A percentile compares a stretch with the other conserved stretches of the same genome.
These are phyloP conservation scores for Stratiomys singularior DNA, from an alignment of 2,888 invertebrate species.

Conservation along the genomic window DNA sequence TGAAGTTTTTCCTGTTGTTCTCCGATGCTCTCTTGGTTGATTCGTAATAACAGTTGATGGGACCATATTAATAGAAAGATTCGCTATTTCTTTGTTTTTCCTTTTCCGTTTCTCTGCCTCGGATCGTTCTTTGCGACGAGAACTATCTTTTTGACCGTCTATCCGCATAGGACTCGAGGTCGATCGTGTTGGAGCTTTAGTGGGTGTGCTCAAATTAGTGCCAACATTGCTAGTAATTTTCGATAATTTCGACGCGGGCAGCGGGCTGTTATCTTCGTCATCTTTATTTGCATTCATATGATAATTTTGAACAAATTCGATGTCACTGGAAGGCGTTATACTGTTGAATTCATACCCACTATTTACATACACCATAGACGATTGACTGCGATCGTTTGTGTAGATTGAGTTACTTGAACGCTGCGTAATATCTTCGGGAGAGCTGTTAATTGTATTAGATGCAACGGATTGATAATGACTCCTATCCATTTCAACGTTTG, in stretches of 20 bases:
- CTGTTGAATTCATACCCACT: conserved; percentile 46
- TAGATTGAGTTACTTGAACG: conserved; percentile 14
- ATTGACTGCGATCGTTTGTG: conserved; percentile 17
- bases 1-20: conserved; percentile 16
- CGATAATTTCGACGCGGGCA: not conserved
- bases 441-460: conserved; percentile 9
- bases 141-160: not conserved
- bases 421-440: conserved; percentile 9
- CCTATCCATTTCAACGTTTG: conserved; percentile 40
- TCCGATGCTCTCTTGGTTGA: conserved; percentile 8
- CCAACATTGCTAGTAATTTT: not conserved
- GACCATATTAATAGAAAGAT: conserved; percentile 35
- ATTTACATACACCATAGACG: conserved; percentile 35
- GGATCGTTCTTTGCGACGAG: not conserved
- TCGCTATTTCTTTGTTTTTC: not conserved
- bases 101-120: not conserved
- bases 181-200: not conserved
- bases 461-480: conserved; percentile 21
- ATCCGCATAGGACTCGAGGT: not conserved
- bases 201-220: not conserved
- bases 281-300: conserved; percentile 9
- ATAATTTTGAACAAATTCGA: conserved; percentile 46
- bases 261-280: not conserved
- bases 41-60: not conserved
- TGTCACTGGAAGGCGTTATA: conserved; percentile 49